Conservation (phyloP, 2,113 vertebrate species). For the Catharus minimus region DNA sequence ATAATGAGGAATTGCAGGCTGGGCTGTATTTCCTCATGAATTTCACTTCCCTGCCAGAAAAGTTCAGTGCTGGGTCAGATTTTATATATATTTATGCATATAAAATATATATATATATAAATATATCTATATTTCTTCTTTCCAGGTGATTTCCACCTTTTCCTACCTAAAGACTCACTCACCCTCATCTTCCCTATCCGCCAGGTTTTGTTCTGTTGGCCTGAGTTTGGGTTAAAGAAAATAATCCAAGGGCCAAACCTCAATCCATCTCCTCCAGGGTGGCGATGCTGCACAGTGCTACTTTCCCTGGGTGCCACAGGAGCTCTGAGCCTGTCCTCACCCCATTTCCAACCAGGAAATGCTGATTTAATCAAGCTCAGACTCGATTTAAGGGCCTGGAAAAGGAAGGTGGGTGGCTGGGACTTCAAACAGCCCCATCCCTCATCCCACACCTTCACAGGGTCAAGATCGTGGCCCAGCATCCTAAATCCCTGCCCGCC, state of each 20-base stretch:
- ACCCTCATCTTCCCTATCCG: not conserved
- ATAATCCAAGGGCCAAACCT: not conserved
- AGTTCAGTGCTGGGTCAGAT: conserved; percentile 64
- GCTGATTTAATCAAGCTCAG: not conserved
- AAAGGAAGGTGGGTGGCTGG: not conserved
- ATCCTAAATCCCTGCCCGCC: not conserved
- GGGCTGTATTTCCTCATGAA: conserved; percentile 1
- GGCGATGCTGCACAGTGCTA: not conserved
- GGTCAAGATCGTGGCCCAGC: not conserved
- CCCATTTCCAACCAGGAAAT: rapidly evolving
- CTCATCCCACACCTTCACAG: not conserved
- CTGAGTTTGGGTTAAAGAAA: not conserved
- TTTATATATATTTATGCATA: not conserved
- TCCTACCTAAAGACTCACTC: not conserved
- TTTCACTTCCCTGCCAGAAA: conserved; percentile 38
- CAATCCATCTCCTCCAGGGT: not conserved
- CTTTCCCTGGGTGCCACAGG: not conserved
- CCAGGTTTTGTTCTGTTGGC: not conserved
- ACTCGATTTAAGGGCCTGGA: rapidly evolving
- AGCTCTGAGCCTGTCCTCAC: not conserved
- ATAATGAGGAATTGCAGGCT: conserved; percentile 50
- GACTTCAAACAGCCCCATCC: not conserved
- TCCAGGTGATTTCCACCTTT: not conserved
- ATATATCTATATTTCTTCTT: not conserved
- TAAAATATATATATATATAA: not conserved